phyloP scores from a whole-genome alignment of 2,888 invertebrate genomes.

The Geotrupes spiniger region DNA sequence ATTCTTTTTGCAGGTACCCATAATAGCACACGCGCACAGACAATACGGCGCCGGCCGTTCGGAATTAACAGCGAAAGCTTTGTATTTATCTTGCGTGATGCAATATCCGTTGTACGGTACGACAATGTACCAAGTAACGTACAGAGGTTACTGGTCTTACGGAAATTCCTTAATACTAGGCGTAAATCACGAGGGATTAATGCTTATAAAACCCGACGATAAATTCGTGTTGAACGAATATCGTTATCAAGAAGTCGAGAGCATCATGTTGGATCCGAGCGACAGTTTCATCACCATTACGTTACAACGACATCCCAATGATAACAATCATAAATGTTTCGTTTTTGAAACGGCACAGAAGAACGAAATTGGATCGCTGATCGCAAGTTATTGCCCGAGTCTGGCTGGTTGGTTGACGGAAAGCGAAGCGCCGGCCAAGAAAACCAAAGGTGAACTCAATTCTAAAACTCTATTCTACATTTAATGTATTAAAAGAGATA shows the following conservation, averaged over 20 bases:
- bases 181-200: conserved; percentile 86
- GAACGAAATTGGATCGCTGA: conserved; percentile 87
- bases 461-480: not conserved
- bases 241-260: conserved; percentile 86
- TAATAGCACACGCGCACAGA: conserved; percentile 82
- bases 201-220: conserved; percentile 87
- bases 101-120: conserved; percentile 78
- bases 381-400: conserved; percentile 86
- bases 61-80: conserved; percentile 87
- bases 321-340: conserved; percentile 76
- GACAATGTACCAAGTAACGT: conserved; percentile 70
- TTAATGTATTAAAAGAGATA: not conserved
- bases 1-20: conserved; percentile 66
- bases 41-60: conserved; percentile 91
- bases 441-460: conserved; percentile 56
- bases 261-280: conserved; percentile 85
- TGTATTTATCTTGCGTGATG: conserved; percentile 94
- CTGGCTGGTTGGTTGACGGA: conserved; percentile 81
- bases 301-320: conserved; percentile 68
- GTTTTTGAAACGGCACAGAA: conserved; percentile 90
- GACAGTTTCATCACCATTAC: conserved; percentile 91
- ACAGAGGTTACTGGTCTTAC: conserved; percentile 92
- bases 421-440: conserved; percentile 63
- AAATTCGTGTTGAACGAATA: conserved; percentile 90
- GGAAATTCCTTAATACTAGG: conserved; percentile 75